Conservation (phyloP, 2,797 vertebrate species). For the Bothrops alternatus region DNA sequence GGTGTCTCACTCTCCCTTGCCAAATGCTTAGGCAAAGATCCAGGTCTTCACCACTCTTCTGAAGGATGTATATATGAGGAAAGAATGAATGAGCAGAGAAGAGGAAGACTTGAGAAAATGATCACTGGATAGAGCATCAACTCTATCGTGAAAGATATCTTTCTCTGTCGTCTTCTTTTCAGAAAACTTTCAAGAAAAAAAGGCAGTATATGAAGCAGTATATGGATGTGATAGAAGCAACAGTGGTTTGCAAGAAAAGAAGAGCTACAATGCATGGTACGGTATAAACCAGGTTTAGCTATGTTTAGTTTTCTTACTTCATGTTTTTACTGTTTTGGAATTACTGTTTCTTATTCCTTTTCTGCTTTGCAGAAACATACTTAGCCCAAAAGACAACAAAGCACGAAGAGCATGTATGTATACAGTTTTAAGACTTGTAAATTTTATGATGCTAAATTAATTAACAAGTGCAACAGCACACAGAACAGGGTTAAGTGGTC, state of each 20-base stretch:
- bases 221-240: neutral
- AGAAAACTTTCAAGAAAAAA: neutral
- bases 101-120: neutral
- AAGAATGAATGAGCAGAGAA: neutral
- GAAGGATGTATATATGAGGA: neutral
- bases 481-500: neutral
- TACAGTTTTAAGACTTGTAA: neutral
- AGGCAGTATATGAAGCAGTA: neutral
- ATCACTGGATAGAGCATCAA: neutral
- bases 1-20: neutral
- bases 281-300: neutral
- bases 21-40: neutral
- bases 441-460: neutral
- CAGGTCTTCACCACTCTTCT: neutral
- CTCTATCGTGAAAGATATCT: neutral
- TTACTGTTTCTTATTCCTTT: neutral
- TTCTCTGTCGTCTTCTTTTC: neutral
- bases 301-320: neutral
- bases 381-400: neutral
- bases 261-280: neutral
- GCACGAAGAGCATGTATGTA: neutral
- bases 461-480: neutral
- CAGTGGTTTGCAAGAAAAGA: neutral
- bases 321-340: neutral
- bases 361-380: neutral